Evolutionary conservation across 35 echinoderm and acorn worm species (phyloP).

Genomic region (Lytechinus pictus): DNA sequence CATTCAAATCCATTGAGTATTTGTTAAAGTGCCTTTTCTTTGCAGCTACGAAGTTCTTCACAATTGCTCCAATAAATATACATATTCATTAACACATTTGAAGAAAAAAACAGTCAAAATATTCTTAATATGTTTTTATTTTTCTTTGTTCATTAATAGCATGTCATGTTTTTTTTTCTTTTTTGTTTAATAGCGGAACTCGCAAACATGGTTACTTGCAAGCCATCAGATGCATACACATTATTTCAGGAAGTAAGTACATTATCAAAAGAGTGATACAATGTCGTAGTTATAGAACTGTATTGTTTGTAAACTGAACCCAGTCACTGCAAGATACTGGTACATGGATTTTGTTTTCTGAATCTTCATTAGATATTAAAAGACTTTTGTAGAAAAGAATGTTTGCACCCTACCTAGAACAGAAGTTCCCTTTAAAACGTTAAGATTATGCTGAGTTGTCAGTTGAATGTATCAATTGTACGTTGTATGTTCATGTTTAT

Average conservation of each 20-base stretch:
- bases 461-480: not conserved
- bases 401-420: too few species aligned
- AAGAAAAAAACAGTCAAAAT: too few species aligned
- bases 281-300: not conserved
- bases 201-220: slow-evolving; percentile 32
- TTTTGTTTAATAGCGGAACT: slow-evolving; percentile 13
- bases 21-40: too few species aligned
- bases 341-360: not conserved
- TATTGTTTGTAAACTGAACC: not conserved
- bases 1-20: too few species aligned
- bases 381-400: not conserved
- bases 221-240: slow-evolving; percentile 37
- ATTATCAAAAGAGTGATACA: not conserved
- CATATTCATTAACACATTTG: too few species aligned
- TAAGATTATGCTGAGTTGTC: too few species aligned
- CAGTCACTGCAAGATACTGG: not conserved
- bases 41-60: too few species aligned
- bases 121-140: too few species aligned
- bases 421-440: too few species aligned
- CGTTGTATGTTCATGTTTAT: not conserved
- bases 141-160: not conserved
- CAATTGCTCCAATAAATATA: too few species aligned
- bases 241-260: slow-evolving; percentile 23
- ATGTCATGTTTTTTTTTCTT: not conserved
- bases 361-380: not conserved